Percentiles rank a stretch among this genome's conserved stretches.
Evolutionary conservation across 2,888 invertebrate genomes (phyloP).

Genomic region (Calameuta idolon): DNA sequence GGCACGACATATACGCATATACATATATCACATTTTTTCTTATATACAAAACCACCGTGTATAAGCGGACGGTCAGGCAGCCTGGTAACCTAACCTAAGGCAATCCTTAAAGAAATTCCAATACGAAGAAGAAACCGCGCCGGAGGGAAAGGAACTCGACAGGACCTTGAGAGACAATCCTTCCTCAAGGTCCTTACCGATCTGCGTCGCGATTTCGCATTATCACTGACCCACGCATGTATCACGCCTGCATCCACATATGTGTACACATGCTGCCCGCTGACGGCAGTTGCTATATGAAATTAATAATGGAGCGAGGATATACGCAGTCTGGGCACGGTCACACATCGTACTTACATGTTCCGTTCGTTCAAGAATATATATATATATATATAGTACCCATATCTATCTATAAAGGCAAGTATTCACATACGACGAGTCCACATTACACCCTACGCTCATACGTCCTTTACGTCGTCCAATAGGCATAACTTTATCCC

Average conservation of each 20-base stretch:
- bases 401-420: background rate
- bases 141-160: background rate
- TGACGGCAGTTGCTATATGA: slow-evolving; percentile 31
- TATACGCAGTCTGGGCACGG: slow-evolving; percentile 60
- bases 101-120: background rate
- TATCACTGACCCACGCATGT: background rate
- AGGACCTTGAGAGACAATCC: background rate
- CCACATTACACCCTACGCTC: background rate
- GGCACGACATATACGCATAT: background rate
- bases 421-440: background rate
- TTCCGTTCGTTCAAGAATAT: background rate
- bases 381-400: background rate
- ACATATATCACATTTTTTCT: background rate
- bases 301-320: slow-evolving; percentile 62
- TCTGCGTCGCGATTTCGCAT: background rate
- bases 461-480: background rate
- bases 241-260: slow-evolving; percentile 10
- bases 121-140: background rate
- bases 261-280: background rate
- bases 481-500: background rate
- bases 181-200: background rate
- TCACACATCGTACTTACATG: slow-evolving; percentile 29
- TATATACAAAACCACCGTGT: background rate
- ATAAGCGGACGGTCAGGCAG: background rate
- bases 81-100: background rate